Percentiles rank a stretch among this genome's conserved stretches.
Evolutionary conservation across 2,888 invertebrate species (phyloP).

Genomic region (Ferdinandea cuprea): DNA sequence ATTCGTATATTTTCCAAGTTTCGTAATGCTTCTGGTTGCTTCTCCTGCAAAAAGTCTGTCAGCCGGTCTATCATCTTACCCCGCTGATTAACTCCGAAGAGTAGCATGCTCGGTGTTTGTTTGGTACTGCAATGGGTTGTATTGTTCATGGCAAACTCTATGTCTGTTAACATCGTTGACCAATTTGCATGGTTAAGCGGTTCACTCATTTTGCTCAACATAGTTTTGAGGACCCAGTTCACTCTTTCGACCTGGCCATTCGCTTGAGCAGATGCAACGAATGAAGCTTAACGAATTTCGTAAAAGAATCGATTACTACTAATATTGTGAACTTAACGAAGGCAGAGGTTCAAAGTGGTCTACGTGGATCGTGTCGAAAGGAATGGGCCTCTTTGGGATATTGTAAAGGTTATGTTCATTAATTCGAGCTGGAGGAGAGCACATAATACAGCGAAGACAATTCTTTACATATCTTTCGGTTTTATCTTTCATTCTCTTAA

Average conservation of each 20-base stretch:
- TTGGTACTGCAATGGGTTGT: slow-evolving; percentile 18
- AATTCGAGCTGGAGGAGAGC: not conserved
- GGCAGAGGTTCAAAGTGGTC: slow-evolving; percentile 16
- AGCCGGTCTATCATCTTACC: slow-evolving; percentile 18
- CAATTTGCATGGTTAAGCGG: slow-evolving; percentile 34
- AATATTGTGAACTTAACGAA: slow-evolving; percentile 60
- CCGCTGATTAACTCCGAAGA: slow-evolving; percentile 18
- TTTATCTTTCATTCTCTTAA: slow-evolving; percentile 76
- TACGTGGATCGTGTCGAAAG: slow-evolving; percentile 31
- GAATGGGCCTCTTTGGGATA: slow-evolving; percentile 28
- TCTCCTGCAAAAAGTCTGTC: slow-evolving; percentile 10
- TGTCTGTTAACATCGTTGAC: slow-evolving; percentile 8
- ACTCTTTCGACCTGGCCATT: slow-evolving; percentile 77
- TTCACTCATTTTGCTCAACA: slow-evolving; percentile 52
- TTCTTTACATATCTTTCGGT: slow-evolving; percentile 59
- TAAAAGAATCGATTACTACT: not conserved
- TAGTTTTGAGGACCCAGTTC: slow-evolving; percentile 40
- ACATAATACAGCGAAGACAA: slow-evolving; percentile 54
- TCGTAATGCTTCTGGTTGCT: not conserved
- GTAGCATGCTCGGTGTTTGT: slow-evolving; percentile 27
- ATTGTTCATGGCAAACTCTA: slow-evolving; percentile 41
- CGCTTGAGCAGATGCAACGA: slow-evolving; percentile 76
- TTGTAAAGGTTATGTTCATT: slow-evolving; percentile 19
- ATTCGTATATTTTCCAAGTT: slow-evolving; percentile 5
- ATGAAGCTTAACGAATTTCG: slow-evolving; percentile 53